Evolutionary conservation across 2,113 vertebrate genomes (phyloP).

Genomic region (Chionomys nivalis): DNA sequence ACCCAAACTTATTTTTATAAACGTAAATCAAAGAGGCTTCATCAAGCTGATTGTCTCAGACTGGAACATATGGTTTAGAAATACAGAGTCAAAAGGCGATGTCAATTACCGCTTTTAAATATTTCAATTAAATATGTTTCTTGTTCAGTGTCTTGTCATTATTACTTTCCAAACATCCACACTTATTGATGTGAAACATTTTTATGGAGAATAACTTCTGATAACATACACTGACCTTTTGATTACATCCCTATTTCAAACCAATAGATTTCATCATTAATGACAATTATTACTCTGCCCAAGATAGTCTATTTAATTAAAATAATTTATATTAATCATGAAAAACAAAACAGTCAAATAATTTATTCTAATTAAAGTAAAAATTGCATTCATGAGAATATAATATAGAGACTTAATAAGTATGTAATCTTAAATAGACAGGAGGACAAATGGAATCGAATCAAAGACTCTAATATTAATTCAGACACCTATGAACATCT

Average conservation of each 20-base stretch:
- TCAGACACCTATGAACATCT: no score
- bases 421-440: neutral
- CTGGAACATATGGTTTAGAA: constrained; percentile 5
- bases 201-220: neutral
- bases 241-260: neutral
- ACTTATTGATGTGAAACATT: neutral
- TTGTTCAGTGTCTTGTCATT: neutral
- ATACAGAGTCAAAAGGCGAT: neutral
- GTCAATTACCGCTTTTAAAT: neutral
- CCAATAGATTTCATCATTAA: neutral
- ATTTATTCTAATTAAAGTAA: neutral
- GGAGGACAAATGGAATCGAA: no score
- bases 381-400: neutral
- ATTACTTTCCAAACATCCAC: neutral
- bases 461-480: no score
- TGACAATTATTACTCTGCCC: neutral
- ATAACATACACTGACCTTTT: neutral
- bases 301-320: neutral
- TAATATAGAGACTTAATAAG: neutral
- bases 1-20: neutral
- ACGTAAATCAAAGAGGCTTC: neutral
- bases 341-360: neutral
- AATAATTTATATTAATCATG: constrained; percentile 8
- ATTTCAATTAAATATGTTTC: neutral
- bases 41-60: neutral